These are phyloP conservation scores for Agapetus fuscipes DNA, from an alignment of 2,888 invertebrate species.

Conservation along the genomic window DNA sequence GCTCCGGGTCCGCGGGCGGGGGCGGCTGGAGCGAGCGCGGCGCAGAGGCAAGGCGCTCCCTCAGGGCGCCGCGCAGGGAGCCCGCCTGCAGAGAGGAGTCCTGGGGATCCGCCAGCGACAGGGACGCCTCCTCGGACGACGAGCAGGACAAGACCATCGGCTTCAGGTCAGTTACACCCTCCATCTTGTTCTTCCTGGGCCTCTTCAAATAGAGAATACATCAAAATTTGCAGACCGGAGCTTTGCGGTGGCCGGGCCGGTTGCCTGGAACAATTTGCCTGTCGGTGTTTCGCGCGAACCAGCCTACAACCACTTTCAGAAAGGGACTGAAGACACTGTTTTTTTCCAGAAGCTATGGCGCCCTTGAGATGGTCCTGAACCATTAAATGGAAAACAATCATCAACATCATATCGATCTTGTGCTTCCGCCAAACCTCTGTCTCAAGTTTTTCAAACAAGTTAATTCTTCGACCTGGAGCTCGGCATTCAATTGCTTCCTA, in stretches of 20 bases:
- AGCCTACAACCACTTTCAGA: no score
- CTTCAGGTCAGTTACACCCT: slow-evolving; percentile 15
- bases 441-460: no score
- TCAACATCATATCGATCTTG: neutral
- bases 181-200: no score
- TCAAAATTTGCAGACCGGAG: no score
- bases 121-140: slow-evolving; percentile 35
- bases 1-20: slow-evolving; percentile 32
- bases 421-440: no score
- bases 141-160: slow-evolving; percentile 26
- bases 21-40: slow-evolving; percentile 31
- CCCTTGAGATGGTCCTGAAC: no score
- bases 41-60: slow-evolving; percentile 33
- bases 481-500: neutral
- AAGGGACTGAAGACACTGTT: no score
- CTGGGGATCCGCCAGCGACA: slow-evolving; percentile 43
- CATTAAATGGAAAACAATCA: neutral
- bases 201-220: no score
- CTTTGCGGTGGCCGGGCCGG: no score
- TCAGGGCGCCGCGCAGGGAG: slow-evolving; percentile 30
- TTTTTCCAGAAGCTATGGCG: no score
- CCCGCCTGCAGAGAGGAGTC: slow-evolving; percentile 41
- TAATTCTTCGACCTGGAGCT: neutral
- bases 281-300: no score
- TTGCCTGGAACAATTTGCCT: no score